Conservation (phyloP, 2,797 vertebrate species). For the Botia almorhae region DNA sequence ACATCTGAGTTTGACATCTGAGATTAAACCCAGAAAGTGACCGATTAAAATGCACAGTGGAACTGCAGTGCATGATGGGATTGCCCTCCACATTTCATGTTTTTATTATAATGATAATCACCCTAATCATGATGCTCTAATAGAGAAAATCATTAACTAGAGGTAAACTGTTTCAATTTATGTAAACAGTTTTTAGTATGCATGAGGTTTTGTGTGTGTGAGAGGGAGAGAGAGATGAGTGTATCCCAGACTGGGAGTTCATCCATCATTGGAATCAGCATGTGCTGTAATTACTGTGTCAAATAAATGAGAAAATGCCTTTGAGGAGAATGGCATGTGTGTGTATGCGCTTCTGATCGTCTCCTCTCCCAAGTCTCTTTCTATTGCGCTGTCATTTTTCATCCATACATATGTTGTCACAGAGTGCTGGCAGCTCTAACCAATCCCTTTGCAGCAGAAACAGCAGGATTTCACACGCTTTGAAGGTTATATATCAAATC, state of each 20-base stretch:
- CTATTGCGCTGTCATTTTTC: slow-evolving; percentile 81
- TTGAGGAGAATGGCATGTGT: slow-evolving; percentile 67
- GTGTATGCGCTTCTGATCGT: slow-evolving; percentile 73
- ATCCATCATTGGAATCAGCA: slow-evolving; percentile 87
- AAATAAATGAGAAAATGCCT: slow-evolving; percentile 83
- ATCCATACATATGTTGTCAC: slow-evolving; percentile 81
- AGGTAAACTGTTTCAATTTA: neutral
- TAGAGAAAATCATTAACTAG: neutral
- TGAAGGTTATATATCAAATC: slow-evolving; percentile 65
- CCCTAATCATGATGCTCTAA: neutral
- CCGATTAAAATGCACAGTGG: neutral
- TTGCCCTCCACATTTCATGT: neutral
- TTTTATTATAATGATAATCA: slow-evolving; percentile 5
- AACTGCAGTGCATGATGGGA: neutral
- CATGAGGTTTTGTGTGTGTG: slow-evolving; percentile 24
- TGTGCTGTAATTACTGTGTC: slow-evolving; percentile 90
- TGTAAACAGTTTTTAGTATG: neutral
- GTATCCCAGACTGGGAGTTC: slow-evolving; percentile 83
- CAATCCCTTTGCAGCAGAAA: slow-evolving; percentile 72
- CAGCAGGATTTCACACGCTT: slow-evolving; percentile 69
- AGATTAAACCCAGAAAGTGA: neutral
- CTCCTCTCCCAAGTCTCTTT: slow-evolving; percentile 66
- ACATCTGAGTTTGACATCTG: neutral
- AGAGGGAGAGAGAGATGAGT: slow-evolving; percentile 52
- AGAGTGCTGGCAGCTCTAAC: slow-evolving; percentile 78